These are phyloP conservation scores for Lethenteron camtschaticum DNA, from an alignment of 2,113 vertebrate genomes.

Conservation along the genomic window DNA sequence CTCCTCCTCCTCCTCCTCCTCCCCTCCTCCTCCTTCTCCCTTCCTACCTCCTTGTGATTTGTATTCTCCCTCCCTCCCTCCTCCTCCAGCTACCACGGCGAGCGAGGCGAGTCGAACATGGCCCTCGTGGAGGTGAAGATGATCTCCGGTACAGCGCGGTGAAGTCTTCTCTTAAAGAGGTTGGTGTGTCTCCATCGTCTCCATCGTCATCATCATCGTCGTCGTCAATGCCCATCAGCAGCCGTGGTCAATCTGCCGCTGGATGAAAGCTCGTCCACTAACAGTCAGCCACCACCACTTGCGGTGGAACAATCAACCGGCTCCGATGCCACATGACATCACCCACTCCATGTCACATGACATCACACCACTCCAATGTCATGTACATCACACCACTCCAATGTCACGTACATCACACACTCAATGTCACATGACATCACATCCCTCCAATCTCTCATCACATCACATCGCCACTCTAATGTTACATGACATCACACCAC, in stretches of 20 bases:
- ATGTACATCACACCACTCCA: too few relatives aligned
- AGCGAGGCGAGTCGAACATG: constrained; percentile 35
- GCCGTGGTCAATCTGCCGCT: not conserved
- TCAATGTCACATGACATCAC: not conserved
- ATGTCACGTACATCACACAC: too few relatives aligned
- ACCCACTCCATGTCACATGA: too few relatives aligned
- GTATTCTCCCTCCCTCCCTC: not conserved
- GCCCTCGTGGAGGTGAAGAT: constrained; percentile 36
- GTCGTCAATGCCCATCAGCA: not conserved
- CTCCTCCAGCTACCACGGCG: constrained; percentile 21
- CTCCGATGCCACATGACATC: too few relatives aligned
- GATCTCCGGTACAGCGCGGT: constrained; percentile 26
- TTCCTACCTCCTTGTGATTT: not conserved
- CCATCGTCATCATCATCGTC: too few relatives aligned
- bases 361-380: not conserved
- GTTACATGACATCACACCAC: too few relatives aligned
- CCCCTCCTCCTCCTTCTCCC: not conserved
- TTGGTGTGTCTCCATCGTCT: constrained; percentile 14
- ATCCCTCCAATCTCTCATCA: constrained; percentile 13
- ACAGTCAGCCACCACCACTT: constrained; percentile 15
- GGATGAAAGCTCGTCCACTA: constrained; percentile 21
- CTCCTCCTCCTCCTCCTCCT: not conserved
- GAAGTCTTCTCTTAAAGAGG: constrained; percentile 17
- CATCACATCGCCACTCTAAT: too few relatives aligned
- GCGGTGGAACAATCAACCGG: too few relatives aligned